Conservation (phyloP, 2,113 vertebrate genomes). For the Ursus arctos region DNA sequence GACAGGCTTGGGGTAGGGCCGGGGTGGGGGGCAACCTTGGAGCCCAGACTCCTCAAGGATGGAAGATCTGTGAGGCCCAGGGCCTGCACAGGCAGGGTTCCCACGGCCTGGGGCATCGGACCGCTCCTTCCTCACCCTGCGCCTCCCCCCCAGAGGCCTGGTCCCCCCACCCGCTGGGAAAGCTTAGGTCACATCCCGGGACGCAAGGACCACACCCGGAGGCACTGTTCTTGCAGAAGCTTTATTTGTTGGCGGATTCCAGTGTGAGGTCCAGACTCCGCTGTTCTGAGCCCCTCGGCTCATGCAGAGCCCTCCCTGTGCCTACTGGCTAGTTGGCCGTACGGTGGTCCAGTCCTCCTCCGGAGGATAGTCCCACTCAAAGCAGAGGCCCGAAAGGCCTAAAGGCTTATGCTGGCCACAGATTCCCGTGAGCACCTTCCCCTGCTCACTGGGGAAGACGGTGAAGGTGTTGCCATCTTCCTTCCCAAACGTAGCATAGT, state of each 20-base stretch:
- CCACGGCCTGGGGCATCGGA: background rate
- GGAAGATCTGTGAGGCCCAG: background rate
- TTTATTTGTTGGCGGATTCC: conserved; percentile 22
- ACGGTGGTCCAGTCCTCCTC: too few relatives aligned
- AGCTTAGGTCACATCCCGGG: background rate
- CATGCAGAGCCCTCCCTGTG: rapidly evolving
- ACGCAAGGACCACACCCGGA: background rate
- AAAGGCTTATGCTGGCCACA: rapidly evolving
- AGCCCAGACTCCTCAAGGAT: background rate
- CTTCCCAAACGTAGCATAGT: rapidly evolving
- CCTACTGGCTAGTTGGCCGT: rapidly evolving
- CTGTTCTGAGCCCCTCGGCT: background rate
- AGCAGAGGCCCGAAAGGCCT: background rate
- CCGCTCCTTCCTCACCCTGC: background rate
- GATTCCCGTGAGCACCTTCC: background rate
- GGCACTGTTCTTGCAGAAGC: background rate
- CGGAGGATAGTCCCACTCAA: background rate
- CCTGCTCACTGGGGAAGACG: rapidly evolving
- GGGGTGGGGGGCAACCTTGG: rapidly evolving
- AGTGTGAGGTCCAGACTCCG: rapidly evolving
- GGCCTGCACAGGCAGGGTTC: background rate
- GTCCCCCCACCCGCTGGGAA: background rate
- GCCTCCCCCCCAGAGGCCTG: rapidly evolving
- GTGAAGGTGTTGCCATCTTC: rapidly evolving
- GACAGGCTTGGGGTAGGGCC: background rate